phyloP scores from a whole-genome alignment of 2,888 invertebrate genomes.

The Troglohyphantes excavatus region DNA sequence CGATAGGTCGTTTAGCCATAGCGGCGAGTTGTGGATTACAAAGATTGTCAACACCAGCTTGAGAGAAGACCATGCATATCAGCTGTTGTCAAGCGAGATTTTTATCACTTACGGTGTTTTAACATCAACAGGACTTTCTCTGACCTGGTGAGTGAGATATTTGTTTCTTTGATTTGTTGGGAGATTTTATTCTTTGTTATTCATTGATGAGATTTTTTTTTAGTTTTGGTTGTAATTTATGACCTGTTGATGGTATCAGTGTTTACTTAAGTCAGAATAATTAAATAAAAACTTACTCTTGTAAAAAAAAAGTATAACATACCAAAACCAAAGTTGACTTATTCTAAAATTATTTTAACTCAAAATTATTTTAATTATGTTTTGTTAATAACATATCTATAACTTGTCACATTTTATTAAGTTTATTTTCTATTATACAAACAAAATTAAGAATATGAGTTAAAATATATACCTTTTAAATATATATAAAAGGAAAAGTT shows the following conservation, averaged over 20 bases:
- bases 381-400: no score
- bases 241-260: conserved; percentile 7
- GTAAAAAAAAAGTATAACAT: no score
- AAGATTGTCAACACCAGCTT: conserved; percentile 39
- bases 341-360: no score
- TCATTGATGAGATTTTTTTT: background rate
- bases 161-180: background rate
- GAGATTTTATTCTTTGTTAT: background rate
- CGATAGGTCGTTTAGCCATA: conserved; percentile 10
- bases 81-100: conserved; percentile 33
- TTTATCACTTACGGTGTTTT: conserved; percentile 21
- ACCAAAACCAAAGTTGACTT: no score
- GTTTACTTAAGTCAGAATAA: no score
- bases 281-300: no score
- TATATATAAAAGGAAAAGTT: no score
- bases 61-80: conserved; percentile 25
- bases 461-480: no score
- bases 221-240: background rate
- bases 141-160: conserved; percentile 14
- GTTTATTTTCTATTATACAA: no score
- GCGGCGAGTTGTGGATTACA: background rate
- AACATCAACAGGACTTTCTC: background rate
- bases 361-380: no score
- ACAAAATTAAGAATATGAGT: no score
- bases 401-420: no score